A percentile compares a stretch with the other conserved stretches of the same genome.
These are phyloP conservation scores for Numenius phaeopus DNA, from an alignment of 2,797 vertebrate species.

Conservation along the genomic window DNA sequence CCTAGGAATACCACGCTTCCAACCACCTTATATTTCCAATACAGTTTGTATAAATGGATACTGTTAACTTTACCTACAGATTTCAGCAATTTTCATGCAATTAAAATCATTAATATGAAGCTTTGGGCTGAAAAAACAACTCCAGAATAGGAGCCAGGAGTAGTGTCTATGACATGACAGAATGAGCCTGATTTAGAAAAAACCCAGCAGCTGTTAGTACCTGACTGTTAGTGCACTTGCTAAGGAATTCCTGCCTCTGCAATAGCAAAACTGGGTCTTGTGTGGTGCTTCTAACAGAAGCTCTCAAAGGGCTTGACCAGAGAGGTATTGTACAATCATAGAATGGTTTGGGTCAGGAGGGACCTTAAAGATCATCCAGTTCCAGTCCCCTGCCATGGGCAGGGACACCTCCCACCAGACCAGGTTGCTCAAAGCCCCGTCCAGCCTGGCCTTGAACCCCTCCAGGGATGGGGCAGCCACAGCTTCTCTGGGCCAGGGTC, in stretches of 20 bases:
- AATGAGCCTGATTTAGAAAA: background rate
- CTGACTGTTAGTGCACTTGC: background rate
- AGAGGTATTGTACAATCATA: background rate
- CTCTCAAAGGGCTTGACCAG: background rate
- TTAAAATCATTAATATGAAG: background rate
- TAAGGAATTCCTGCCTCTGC: background rate
- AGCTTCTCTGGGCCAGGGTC: background rate
- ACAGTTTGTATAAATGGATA: background rate
- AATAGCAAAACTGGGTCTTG: background rate
- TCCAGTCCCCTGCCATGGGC: background rate
- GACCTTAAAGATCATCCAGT: background rate
- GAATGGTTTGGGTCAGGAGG: background rate
- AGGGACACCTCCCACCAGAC: background rate
- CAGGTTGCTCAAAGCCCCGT: background rate
- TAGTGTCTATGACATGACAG: background rate
- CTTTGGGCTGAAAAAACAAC: background rate
- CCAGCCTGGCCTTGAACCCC: background rate
- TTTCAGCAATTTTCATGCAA: conserved; percentile 13
- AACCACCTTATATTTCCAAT: background rate
- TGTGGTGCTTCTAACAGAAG: background rate
- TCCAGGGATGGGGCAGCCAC: background rate
- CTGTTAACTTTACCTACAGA: background rate
- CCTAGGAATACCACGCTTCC: background rate
- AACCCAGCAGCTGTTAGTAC: background rate
- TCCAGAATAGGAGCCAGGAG: background rate